A percentile compares a stretch with the other conserved stretches of the same genome.
phyloP scores from a whole-genome alignment of 2,888 invertebrate genomes.

The Cataglyphis livida region DNA sequence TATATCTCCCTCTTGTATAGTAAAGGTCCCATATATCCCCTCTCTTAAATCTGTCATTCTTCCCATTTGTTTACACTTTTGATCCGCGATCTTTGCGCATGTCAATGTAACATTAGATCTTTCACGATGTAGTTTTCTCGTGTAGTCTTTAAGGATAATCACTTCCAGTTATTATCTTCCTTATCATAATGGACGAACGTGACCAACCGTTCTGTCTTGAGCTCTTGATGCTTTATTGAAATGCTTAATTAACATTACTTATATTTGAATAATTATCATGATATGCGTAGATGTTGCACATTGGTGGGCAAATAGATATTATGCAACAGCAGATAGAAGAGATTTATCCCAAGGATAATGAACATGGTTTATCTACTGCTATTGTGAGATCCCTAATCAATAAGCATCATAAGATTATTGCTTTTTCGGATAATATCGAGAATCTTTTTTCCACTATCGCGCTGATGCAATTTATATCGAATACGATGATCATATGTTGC shows the following conservation, averaged over 20 bases:
- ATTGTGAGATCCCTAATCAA: slow-evolving; percentile 36
- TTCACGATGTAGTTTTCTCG: background rate
- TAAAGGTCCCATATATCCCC: background rate
- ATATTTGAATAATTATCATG: slow-evolving; percentile 11
- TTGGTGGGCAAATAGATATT: slow-evolving; percentile 67
- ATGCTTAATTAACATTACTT: background rate
- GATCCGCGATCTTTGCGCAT: background rate
- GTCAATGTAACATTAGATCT: background rate
- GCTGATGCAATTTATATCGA: slow-evolving; percentile 62
- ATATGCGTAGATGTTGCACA: slow-evolving; percentile 63
- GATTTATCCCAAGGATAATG: background rate
- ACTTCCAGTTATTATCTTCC: background rate
- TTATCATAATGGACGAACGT: background rate
- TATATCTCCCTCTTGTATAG: background rate
- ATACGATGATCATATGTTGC: slow-evolving; percentile 62
- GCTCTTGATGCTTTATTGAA: background rate
- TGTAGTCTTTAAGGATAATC: background rate
- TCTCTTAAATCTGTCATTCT: background rate
- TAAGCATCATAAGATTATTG: slow-evolving; percentile 40
- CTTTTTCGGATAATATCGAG: slow-evolving; percentile 27
- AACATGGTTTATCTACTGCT: background rate
- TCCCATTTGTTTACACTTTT: background rate
- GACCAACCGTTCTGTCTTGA: background rate
- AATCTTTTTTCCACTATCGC: slow-evolving; percentile 40
- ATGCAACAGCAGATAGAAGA: slow-evolving; percentile 42